Conservation (phyloP, 1,140 invertebrate genomes). For the Teleopsis dalmanni region DNA sequence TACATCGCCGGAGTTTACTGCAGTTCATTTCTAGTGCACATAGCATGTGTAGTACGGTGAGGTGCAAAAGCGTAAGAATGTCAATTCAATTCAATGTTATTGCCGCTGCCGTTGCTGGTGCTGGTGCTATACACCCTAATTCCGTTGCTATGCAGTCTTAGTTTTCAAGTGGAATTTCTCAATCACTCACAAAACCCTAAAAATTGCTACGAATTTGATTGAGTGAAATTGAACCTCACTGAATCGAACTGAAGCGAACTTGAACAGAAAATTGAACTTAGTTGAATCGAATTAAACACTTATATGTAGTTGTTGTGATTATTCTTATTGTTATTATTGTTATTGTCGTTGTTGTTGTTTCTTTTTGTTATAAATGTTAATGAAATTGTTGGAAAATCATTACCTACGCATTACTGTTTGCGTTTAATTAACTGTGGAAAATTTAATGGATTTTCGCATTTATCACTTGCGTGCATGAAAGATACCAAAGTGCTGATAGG, state of each 20-base stretch:
- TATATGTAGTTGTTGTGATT: background rate
- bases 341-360: background rate
- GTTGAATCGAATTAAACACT: background rate
- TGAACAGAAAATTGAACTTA: background rate
- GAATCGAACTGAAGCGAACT: background rate
- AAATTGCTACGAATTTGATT: too few species aligned
- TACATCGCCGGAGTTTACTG: too few species aligned
- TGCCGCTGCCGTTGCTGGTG: too few species aligned
- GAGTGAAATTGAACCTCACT: too few species aligned
- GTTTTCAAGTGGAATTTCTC: too few species aligned
- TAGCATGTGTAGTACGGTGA: too few species aligned
- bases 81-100: too few species aligned
- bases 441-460: slow-evolving; percentile 10
- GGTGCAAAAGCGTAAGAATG: too few species aligned
- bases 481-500: slow-evolving; percentile 6
- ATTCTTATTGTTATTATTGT: slow-evolving; percentile 1
- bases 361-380: background rate
- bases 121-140: too few species aligned
- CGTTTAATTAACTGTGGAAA: slow-evolving; percentile 10
- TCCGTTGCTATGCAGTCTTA: too few species aligned
- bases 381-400: background rate
- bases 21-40: too few species aligned
- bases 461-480: slow-evolving; percentile 9
- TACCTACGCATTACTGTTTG: slow-evolving; percentile 7
- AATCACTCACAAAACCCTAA: too few species aligned